Evolutionary conservation across 2,888 invertebrate species (phyloP).

Genomic region (Noctua pronuba): DNA sequence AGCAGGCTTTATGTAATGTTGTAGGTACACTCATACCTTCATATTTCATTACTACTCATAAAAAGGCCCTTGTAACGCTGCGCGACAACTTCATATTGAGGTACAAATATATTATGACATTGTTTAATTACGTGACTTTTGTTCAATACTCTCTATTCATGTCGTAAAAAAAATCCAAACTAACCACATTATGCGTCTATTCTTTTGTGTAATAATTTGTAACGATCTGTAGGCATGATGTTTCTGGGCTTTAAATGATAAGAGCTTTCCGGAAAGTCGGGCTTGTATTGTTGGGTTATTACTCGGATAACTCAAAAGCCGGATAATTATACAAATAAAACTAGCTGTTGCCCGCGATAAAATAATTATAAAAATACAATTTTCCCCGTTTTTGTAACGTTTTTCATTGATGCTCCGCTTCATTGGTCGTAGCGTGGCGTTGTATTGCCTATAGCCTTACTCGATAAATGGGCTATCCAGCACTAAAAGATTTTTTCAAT

Average conservation of each 20-base stretch:
- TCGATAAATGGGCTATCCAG: too few relatives aligned
- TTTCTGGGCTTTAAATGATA: neutral
- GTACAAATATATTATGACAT: neutral
- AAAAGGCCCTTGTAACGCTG: neutral
- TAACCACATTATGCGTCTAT: neutral
- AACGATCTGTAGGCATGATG: neutral
- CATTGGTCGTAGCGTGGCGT: too few relatives aligned
- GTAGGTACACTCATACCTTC: neutral
- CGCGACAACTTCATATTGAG: constrained; percentile 1
- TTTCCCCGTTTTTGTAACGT: too few relatives aligned
- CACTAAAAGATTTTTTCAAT: too few relatives aligned
- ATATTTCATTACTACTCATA: neutral
- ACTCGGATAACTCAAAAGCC: neutral
- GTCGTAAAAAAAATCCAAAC: neutral
- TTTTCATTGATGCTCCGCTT: too few relatives aligned
- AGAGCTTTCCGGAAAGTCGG: neutral
- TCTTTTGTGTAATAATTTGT: neutral
- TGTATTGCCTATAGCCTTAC: too few relatives aligned
- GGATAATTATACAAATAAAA: neutral
- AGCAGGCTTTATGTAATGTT: neutral
- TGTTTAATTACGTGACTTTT: constrained; percentile 24
- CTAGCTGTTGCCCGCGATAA: too few relatives aligned
- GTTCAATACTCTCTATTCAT: neutral
- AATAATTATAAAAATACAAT: too few relatives aligned
- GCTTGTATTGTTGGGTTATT: neutral